Evolutionary conservation across 2,888 invertebrate species (phyloP).

Genomic region (Crocallis elinguaria): DNA sequence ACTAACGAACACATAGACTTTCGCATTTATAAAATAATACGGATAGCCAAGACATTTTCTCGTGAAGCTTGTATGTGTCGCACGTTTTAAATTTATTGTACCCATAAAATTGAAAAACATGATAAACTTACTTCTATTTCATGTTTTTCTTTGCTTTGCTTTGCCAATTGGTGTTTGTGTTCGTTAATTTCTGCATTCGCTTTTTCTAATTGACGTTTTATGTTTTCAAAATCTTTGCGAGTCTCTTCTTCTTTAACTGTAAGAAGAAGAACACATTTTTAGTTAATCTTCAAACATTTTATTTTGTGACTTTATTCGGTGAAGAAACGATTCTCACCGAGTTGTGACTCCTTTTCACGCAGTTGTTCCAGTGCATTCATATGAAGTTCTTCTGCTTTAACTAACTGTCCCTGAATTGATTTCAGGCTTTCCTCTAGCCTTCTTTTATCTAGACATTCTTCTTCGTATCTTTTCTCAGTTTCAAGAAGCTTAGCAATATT

Average conservation of each 20-base stretch:
- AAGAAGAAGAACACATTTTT: constrained; percentile 4
- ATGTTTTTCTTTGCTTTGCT: constrained; percentile 52
- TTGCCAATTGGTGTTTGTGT: constrained; percentile 47
- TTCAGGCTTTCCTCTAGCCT: constrained; percentile 55
- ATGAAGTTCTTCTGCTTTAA: constrained; percentile 54
- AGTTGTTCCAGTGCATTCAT: constrained; percentile 42
- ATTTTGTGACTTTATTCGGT: constrained; percentile 1
- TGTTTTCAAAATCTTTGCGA: constrained; percentile 48
- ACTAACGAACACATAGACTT: too few relatives aligned
- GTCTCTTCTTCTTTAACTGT: constrained; percentile 39
- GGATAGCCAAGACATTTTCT: too few relatives aligned
- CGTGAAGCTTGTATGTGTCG: too few relatives aligned
- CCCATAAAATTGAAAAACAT: too few relatives aligned
- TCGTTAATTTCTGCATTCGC: constrained; percentile 54
- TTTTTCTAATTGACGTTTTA: constrained; percentile 51
- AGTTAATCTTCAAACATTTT: background rate
- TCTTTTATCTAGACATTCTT: constrained; percentile 54
- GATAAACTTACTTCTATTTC: constrained; percentile 60
- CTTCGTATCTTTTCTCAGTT: constrained; percentile 61
- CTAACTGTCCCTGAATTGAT: constrained; percentile 50
- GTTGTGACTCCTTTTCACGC: constrained; percentile 4
- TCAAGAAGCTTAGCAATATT: constrained; percentile 60
- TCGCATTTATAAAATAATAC: too few relatives aligned
- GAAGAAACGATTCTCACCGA: constrained; percentile 1
- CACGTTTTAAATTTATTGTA: too few relatives aligned